These are phyloP conservation scores for Cettia cetti DNA, from an alignment of 2,113 vertebrate genomes.

Conservation along the genomic window DNA sequence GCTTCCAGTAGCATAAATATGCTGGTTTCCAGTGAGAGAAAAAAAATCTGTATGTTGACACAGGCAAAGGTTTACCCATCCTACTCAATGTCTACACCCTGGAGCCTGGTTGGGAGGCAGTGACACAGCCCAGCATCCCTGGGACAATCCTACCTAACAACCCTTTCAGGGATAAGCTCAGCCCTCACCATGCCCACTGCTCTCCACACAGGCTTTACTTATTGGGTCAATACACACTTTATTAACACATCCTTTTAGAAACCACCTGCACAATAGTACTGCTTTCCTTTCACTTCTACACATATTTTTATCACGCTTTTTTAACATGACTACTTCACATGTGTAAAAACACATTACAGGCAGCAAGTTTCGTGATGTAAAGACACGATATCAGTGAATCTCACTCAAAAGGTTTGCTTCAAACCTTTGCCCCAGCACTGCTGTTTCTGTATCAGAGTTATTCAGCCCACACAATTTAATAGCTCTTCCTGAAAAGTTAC, in stretches of 20 bases:
- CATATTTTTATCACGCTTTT: background rate
- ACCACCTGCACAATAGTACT: background rate
- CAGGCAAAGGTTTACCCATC: background rate
- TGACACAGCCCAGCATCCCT: background rate
- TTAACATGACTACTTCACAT: background rate
- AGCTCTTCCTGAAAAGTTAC: background rate
- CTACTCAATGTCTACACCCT: background rate
- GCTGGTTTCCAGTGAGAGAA: background rate
- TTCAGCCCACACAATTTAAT: background rate
- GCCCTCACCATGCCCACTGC: background rate
- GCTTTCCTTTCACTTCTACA: background rate
- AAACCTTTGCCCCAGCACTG: background rate
- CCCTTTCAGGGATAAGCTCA: background rate
- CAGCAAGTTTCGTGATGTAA: background rate
- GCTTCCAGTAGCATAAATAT: background rate
- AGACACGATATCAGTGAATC: accelerated
- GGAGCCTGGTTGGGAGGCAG: background rate
- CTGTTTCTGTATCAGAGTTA: background rate
- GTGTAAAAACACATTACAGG: background rate
- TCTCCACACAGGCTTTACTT: background rate
- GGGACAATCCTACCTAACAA: background rate
- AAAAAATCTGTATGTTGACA: background rate
- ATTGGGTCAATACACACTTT: too few relatives aligned
- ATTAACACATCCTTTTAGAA: too few relatives aligned
- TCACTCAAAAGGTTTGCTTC: background rate